Evolutionary conservation across 2,113 vertebrate genomes (phyloP).

Genomic region (Danio rerio): GRCz12tu NC_133192.1:7293001-7293500

Average conservation of each 20-base stretch:
- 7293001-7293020: too few species aligned
- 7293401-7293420: conserved; percentile 86
- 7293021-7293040: too few species aligned
- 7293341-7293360: conserved; percentile 83
- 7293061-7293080: too few species aligned
- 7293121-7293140: too few species aligned
- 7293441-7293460: not conserved
- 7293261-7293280: not conserved
- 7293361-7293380: conserved; percentile 94
- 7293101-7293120: too few species aligned
- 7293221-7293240: not conserved
- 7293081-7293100: too few species aligned
- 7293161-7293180: not conserved
- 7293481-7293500: not conserved
- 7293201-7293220: not conserved
- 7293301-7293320: conserved; percentile 77
- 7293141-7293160: not conserved
- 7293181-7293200: not conserved
- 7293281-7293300: not conserved
- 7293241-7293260: not conserved
- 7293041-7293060: too few species aligned
- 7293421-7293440: conserved; percentile 69
- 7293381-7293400: conserved; percentile 88
- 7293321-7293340: conserved; percentile 79
- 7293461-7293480: too few species aligned